Base-by-base conservation (phyloP, 2,797 vertebrate species). In the Graptemys geographica region DNA sequence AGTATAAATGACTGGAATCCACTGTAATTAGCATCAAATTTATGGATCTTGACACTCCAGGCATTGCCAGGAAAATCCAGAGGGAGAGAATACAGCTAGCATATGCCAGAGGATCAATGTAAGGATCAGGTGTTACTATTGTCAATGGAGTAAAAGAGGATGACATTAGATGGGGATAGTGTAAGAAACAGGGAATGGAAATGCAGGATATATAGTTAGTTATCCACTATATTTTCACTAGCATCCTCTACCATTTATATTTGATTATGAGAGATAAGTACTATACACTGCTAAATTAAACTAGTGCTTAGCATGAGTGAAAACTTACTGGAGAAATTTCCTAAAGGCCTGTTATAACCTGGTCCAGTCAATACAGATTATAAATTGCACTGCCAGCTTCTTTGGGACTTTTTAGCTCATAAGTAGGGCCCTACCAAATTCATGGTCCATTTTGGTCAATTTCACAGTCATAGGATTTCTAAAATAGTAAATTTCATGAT, bases 41-140 rank as follows among this genome's bases (percentile, higher is more conserved):
- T 83, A 88, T 28, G 49, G 65, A 92, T 91, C 83, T 87, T 65
- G 74, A 95, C 49, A 96, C 72, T 78, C 8, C 55, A 87, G 83
- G 47, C 31, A 44, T n/a, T 84, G 47, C 47, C 81, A 91, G 80
- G 3, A 0, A 44, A 81, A 65, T 62, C 16, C 51, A 33, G 28
- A 78, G 89, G 79, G 16, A 92, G 23, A 79, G 74, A 90, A 82
- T 5, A 37, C 47, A 88, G 83, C 2, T 1, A 4, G 3, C 3
- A 27, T 23, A 4, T 57, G 83, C 82, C 19, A 83, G 10, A 62
- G 33, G 62, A 92, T 85, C 41, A 19, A 56, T 91, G 57, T 5
- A 21, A 56, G 81, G 47, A 84, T 23, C 76, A 91, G 23, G 2
- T 90, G 83, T 90, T 94, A 33, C 7, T 84, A 33, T 56, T 95